phyloP scores from a whole-genome alignment of 2,888 invertebrate genomes.

The Acleris emargana region DNA sequence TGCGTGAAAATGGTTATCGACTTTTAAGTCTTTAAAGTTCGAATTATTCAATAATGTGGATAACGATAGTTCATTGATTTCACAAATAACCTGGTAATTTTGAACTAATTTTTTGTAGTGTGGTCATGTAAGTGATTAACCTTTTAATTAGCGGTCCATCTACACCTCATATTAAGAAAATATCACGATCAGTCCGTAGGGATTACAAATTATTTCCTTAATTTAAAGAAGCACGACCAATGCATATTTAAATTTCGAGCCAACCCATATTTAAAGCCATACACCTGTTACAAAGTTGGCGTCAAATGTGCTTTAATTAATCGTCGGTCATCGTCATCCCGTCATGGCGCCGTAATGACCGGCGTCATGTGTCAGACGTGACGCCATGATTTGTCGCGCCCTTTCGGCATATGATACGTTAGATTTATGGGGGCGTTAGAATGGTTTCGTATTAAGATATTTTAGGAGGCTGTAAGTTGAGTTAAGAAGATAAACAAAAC shows the following conservation, averaged over 20 bases:
- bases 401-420: slow-evolving; percentile 36
- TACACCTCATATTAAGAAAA: too few relatives aligned
- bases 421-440: slow-evolving; percentile 19
- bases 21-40: too few relatives aligned
- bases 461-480: not conserved
- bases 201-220: not conserved
- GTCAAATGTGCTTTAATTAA: slow-evolving; percentile 70
- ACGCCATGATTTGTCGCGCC: slow-evolving; percentile 58
- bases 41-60: too few relatives aligned
- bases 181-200: not conserved
- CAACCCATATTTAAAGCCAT: slow-evolving; percentile 30
- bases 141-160: too few relatives aligned
- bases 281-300: slow-evolving; percentile 65
- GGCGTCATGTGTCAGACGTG: slow-evolving; percentile 52
- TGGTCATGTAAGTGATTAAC: too few relatives aligned
- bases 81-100: too few relatives aligned
- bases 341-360: slow-evolving; percentile 59
- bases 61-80: too few relatives aligned
- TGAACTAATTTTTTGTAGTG: too few relatives aligned
- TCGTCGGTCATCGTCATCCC: slow-evolving; percentile 49
- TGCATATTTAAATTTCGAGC: not conserved
- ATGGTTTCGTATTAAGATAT: slow-evolving; percentile 14
- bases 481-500: too few relatives aligned
- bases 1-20: not conserved
- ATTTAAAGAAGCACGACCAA: too few relatives aligned